Conservation (phyloP, 2,113 vertebrate genomes). For the Notothenia rossii region DNA sequence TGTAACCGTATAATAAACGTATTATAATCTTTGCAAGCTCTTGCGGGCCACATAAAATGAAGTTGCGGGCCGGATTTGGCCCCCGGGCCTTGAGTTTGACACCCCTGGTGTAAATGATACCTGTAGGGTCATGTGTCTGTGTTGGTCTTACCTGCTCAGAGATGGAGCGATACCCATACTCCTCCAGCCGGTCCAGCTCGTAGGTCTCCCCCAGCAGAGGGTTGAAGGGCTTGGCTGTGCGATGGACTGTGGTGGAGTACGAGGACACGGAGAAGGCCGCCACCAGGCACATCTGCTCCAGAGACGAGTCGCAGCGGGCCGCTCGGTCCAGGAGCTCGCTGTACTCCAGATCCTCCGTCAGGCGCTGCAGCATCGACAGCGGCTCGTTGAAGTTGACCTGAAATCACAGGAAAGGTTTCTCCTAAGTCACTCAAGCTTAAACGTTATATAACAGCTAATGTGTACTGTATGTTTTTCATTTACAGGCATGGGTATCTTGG, state of each 20-base stretch:
- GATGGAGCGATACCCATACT: constrained; percentile 82
- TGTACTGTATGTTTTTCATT: constrained; percentile 26
- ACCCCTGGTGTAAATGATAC: neutral
- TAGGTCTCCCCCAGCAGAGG: constrained; percentile 85
- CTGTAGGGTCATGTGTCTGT: neutral
- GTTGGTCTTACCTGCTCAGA: constrained; percentile 77
- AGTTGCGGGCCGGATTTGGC: no score
- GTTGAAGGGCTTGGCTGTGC: constrained; percentile 85
- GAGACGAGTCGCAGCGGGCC: constrained; percentile 73
- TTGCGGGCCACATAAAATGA: no score
- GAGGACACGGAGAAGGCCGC: constrained; percentile 84
- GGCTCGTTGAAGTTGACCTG: constrained; percentile 92
- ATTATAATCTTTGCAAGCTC: no score
- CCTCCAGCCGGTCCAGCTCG: constrained; percentile 82
- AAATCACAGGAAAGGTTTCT: neutral
- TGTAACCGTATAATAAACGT: no score
- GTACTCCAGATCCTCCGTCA: constrained; percentile 96
- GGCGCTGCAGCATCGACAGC: constrained; percentile 92
- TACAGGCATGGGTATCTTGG: constrained; percentile 96
- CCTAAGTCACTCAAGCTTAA: neutral
- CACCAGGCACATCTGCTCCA: constrained; percentile 85
- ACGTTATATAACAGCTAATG: neutral
- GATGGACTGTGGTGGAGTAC: constrained; percentile 83
- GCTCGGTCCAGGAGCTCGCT: constrained; percentile 93
- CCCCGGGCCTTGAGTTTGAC: no score